These are phyloP conservation scores for Drosophila silvestris DNA, from an alignment of 2,888 invertebrate species.

Conservation along the genomic window DNA sequence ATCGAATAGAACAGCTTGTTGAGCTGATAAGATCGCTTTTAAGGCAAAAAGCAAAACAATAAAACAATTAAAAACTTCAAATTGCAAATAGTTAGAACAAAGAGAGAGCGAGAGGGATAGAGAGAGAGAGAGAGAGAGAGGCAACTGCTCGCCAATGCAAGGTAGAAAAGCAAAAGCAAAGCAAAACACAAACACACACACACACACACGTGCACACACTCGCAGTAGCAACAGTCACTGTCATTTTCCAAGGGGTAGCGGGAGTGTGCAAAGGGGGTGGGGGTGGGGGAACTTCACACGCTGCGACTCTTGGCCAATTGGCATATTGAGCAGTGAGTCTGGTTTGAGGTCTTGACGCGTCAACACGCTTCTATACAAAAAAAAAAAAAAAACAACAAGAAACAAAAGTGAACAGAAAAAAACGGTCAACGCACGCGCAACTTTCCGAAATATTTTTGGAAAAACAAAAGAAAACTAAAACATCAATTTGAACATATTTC, in stretches of 20 bases:
- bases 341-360: slow-evolving; percentile 77
- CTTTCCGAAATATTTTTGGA: slow-evolving; percentile 7
- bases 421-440: slow-evolving; percentile 28
- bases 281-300: slow-evolving; percentile 24
- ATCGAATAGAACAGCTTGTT: slow-evolving; percentile 22
- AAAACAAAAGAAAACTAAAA: slow-evolving; percentile 1
- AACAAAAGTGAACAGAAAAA: not conserved
- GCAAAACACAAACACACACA: slow-evolving; percentile 11
- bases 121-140: slow-evolving; percentile 2
- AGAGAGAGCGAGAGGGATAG: not conserved
- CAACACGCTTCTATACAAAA: slow-evolving; percentile 62
- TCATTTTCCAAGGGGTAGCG: not conserved
- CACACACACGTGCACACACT: not conserved
- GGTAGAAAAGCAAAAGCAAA: slow-evolving; percentile 22
- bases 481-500: not conserved
- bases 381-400: not conserved
- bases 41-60: slow-evolving; percentile 7
- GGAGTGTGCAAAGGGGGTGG: not conserved
- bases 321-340: slow-evolving; percentile 71
- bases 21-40: slow-evolving; percentile 17
- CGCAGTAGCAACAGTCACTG: slow-evolving; percentile 16
- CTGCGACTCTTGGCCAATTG: slow-evolving; percentile 71
- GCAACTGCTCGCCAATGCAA: slow-evolving; percentile 22
- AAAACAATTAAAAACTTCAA: slow-evolving; percentile 23
- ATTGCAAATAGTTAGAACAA: not conserved